These are phyloP conservation scores for Drosophila robusta DNA, from an alignment of 2,888 invertebrate species.

Conservation along the genomic window DNA sequence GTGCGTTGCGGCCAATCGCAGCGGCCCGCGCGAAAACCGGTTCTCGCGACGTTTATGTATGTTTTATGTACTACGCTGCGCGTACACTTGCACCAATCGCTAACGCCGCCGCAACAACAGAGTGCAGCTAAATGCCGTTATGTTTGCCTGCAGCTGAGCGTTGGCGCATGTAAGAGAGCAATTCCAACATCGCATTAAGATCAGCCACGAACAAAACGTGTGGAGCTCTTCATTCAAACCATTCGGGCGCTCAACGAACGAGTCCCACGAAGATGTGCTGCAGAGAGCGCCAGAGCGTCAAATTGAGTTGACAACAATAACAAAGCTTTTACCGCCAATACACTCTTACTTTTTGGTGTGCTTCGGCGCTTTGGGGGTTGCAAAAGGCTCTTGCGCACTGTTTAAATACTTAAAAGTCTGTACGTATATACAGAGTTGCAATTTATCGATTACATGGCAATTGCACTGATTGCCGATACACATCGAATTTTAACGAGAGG, in stretches of 20 bases:
- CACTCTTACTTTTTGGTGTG: background rate
- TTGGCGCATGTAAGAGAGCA: conserved; percentile 20
- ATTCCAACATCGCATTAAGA: conserved; percentile 22
- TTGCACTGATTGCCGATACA: background rate
- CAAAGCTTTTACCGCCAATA: background rate
- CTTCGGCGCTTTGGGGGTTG: conserved; percentile 2
- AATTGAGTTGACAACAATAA: conserved; percentile 4
- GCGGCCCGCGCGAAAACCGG: conserved; percentile 59
- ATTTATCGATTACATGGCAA: conserved; percentile 8
- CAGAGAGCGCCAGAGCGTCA: background rate
- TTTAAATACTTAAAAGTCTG: too few relatives aligned
- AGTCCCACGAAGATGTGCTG: background rate
- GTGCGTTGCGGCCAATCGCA: conserved; percentile 60
- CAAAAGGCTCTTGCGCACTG: conserved; percentile 25
- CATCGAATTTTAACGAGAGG: background rate
- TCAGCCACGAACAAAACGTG: conserved; percentile 8
- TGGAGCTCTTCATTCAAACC: conserved; percentile 8
- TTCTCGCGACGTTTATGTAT: conserved; percentile 56
- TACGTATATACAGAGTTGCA: background rate
- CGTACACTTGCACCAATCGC: conserved; percentile 80
- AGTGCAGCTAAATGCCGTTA: conserved; percentile 63
- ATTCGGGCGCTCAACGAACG: too few relatives aligned
- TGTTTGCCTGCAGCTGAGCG: conserved; percentile 47
- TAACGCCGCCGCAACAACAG: conserved; percentile 52
- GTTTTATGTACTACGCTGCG: conserved; percentile 65